These are phyloP conservation scores for Isichthys henryi DNA, from an alignment of 2,113 vertebrate genomes.

Conservation along the genomic window DNA sequence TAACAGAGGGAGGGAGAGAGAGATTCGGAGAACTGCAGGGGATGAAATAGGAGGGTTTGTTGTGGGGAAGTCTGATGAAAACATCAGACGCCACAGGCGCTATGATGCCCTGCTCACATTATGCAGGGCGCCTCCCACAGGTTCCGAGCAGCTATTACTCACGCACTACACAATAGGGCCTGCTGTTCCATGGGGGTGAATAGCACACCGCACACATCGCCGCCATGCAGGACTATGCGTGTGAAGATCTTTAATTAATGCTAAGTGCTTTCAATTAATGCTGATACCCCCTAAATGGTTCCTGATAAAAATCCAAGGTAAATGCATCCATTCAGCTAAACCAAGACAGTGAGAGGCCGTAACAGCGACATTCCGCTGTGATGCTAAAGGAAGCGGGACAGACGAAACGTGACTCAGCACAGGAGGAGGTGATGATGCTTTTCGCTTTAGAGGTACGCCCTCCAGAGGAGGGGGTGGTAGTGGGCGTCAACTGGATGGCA, in stretches of 20 bases:
- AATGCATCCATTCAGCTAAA: background rate
- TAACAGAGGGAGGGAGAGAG: background rate
- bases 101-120: background rate
- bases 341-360: background rate
- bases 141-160: background rate
- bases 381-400: background rate
- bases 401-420: background rate
- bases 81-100: background rate
- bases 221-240: background rate
- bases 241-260: background rate
- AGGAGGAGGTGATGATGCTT: background rate
- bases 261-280: background rate
- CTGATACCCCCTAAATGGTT: background rate
- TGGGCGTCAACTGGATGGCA: background rate
- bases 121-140: background rate
- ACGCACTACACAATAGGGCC: background rate
- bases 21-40: background rate
- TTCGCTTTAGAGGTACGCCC: background rate
- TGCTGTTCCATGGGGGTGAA: background rate
- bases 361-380: too few relatives aligned
- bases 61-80: constrained; percentile 1
- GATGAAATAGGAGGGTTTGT: background rate
- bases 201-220: background rate
- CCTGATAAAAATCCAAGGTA: background rate
- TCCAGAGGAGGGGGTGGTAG: background rate